These are phyloP conservation scores for Chaenocephalus aceratus DNA, from an alignment of 2,113 vertebrate genomes.

Conservation along the genomic window DNA sequence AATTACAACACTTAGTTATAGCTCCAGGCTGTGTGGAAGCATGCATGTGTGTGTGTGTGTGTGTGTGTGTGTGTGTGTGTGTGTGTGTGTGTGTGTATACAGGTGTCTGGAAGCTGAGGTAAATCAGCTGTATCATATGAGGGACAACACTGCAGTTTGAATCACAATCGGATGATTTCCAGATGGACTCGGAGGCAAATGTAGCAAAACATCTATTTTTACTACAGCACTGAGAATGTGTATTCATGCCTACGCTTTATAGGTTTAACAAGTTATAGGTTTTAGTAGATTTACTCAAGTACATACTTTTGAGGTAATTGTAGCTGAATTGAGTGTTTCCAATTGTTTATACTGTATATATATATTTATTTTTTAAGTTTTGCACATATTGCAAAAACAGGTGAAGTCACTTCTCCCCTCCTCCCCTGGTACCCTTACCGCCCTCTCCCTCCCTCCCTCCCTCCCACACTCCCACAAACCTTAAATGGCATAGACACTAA, in stretches of 20 bases:
- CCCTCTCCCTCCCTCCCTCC: no score
- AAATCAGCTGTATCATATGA: background rate
- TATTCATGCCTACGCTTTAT: background rate
- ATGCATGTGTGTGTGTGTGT: background rate
- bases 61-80: background rate
- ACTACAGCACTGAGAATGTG: background rate
- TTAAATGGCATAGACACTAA: no score
- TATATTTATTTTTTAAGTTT: no score
- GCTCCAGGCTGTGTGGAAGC: slow-evolving; percentile 37
- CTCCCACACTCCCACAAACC: no score
- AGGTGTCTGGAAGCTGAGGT: slow-evolving; percentile 2
- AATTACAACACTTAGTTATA: slow-evolving; percentile 49
- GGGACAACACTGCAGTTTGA: background rate
- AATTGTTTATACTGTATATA: no score
- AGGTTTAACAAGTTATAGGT: background rate
- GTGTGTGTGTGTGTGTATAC: background rate
- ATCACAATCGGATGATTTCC: slow-evolving; percentile 11
- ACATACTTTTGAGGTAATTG: no score
- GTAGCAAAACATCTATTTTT: background rate
- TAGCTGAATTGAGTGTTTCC: no score
- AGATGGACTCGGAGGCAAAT: slow-evolving; percentile 6
- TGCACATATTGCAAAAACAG: no score
- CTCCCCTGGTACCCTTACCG: no score
- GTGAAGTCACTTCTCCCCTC: no score
- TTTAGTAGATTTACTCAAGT: no score